phyloP scores from a whole-genome alignment of 2,888 invertebrate genomes.

The Mantis religiosa region DNA sequence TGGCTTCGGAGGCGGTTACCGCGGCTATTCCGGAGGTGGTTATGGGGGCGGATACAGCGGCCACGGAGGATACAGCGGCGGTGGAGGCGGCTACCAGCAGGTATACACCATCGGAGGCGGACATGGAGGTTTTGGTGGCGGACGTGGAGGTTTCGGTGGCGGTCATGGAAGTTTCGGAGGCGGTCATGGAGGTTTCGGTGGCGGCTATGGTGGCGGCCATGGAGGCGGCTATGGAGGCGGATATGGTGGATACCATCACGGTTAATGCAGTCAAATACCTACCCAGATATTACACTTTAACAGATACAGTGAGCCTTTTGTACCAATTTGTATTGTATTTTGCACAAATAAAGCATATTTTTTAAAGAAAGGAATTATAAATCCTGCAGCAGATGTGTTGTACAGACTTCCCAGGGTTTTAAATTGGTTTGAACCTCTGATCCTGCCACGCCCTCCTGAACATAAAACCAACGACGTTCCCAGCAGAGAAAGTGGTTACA shows the following conservation, averaged over 20 bases:
- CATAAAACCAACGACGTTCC: no score
- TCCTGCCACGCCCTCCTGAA: no score
- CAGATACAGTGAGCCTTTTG: no score
- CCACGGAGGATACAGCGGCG: neutral
- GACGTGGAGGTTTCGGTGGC: neutral
- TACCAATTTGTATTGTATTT: no score
- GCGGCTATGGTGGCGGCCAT: conserved; percentile 38
- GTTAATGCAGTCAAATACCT: no score
- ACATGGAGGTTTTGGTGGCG: neutral
- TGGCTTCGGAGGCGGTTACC: neutral
- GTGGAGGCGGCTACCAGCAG: neutral
- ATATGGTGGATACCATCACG: neutral
- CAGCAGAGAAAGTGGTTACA: no score
- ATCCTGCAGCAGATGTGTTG: no score
- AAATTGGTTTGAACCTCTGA: no score
- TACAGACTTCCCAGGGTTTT: no score
- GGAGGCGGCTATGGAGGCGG: conserved; percentile 2
- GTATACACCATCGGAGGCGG: neutral
- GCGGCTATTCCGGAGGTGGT: neutral
- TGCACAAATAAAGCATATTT: no score
- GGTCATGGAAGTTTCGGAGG: conserved; percentile 38
- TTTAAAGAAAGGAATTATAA: no score
- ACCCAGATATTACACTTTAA: no score
- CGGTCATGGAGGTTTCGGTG: neutral
- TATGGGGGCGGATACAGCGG: neutral